A percentile compares a stretch with the other conserved stretches of the same genome.
Conservation (phyloP, 2,797 vertebrate species). For the Brachyrhaphis roseni region DNA sequence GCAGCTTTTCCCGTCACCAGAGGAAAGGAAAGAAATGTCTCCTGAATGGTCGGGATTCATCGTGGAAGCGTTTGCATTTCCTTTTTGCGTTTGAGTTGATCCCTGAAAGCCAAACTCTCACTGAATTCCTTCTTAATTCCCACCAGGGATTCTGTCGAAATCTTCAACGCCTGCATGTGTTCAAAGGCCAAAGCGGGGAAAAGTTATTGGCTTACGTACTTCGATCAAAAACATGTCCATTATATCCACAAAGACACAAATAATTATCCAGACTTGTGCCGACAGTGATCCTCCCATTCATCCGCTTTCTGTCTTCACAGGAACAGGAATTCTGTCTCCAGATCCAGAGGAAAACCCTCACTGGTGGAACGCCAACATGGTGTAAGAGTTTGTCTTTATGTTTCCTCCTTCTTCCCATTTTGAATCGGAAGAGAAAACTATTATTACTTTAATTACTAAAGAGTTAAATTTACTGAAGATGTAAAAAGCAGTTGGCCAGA, state of each 20-base stretch:
- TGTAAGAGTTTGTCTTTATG: slow-evolving; percentile 82
- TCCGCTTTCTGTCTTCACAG: slow-evolving; percentile 59
- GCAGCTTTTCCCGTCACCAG: slow-evolving; percentile 19
- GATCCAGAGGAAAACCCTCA: slow-evolving; percentile 96
- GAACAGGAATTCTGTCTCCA: slow-evolving; percentile 93
- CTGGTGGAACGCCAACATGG: slow-evolving; percentile 99
- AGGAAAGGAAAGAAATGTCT: neutral
- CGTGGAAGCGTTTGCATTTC: slow-evolving; percentile 63
- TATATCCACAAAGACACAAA: slow-evolving; percentile 64
- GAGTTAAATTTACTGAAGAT: neutral
- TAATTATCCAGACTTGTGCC: slow-evolving; percentile 4
- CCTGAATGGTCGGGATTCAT: slow-evolving; percentile 55
- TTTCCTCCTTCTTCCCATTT: neutral
- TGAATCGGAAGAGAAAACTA: neutral
- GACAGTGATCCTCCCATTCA: slow-evolving; percentile 4
- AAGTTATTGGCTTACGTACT: slow-evolving; percentile 85
- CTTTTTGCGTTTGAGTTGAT: slow-evolving; percentile 54
- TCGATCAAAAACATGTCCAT: slow-evolving; percentile 53
- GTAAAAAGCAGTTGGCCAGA: neutral
- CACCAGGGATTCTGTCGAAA: slow-evolving; percentile 13
- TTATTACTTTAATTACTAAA: neutral
- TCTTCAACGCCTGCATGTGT: slow-evolving; percentile 83
- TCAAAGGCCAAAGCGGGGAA: slow-evolving; percentile 85
- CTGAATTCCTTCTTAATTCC: slow-evolving; percentile 52
- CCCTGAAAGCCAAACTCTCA: slow-evolving; percentile 43